Base-by-base conservation (phyloP, 1,140 invertebrate species). In the Melipona quadrifasciata region DNA sequence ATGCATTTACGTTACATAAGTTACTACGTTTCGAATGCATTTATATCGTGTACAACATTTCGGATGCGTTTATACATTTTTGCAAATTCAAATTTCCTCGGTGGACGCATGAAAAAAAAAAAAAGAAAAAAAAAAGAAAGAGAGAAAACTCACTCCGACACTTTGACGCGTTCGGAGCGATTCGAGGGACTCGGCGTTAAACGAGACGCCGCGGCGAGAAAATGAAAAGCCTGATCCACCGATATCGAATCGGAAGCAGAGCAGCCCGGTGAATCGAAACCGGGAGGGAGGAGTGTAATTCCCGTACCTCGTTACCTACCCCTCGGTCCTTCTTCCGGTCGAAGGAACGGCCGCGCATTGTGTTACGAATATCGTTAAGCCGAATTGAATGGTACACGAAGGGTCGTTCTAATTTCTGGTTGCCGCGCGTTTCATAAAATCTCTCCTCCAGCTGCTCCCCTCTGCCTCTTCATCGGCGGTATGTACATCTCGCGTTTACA, bases 291-390 rank as follows among this genome's bases (percentile, higher is more conserved):
- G 8, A 17, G 19, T 17, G 27, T 39, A 70, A 70, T 70, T 39
- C 67, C 67, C 34, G 34, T 70, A 47, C 31, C 34, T 70, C 34
- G 34, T 70, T 70, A 70, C 34, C 31, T 34, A 67, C 2, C 65
- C 67, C 21, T 47, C 21, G 34, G 4, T 24, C 67, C 68, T 58
- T 55, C 61, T 86, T 80, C 39, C 51, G 47, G 34, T 68, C 31
- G n/a, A 31, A 85, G 58, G 55, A 64, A 73, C n/a, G n/a, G 19
- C 65, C 53, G 21, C 1, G 12, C 61, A 82, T 79, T 74, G 61
- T 82, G n/a, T 87, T 47, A 53, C 31, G 73, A 79, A 73, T 81
- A 81, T 82, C 58, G n/a, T 83, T 72, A 39, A 82, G 53, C 70
- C 58, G 55, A 31, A 39, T 70, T 71, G 64, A 86, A 71, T 51